Conservation (phyloP, 2,113 vertebrate species). For the Macaca mulatta region DNA sequence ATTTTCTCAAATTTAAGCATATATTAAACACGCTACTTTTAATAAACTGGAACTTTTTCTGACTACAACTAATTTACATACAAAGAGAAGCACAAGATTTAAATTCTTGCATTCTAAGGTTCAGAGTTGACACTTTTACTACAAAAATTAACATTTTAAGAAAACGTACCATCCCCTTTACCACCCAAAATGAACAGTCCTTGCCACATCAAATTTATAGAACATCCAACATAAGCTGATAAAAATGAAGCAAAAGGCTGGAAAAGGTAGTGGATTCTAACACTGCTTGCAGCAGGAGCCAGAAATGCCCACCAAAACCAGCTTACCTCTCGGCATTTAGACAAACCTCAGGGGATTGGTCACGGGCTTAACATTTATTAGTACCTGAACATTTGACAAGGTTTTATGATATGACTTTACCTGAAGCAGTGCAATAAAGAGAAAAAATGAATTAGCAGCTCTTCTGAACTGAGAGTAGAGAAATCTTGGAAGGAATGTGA, state of each 20-base stretch:
- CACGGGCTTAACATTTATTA: background rate
- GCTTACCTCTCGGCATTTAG: background rate
- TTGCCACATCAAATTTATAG: background rate
- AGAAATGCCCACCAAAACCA: background rate
- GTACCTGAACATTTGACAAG: background rate
- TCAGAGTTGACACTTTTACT: background rate
- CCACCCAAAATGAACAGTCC: background rate
- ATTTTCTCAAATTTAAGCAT: no score
- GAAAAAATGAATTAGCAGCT: slow-evolving; percentile 99
- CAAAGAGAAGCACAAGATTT: background rate
- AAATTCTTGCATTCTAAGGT: background rate
- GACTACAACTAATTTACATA: background rate
- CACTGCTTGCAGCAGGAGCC: background rate
- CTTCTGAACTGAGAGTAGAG: slow-evolving; percentile 99
- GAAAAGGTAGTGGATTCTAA: background rate
- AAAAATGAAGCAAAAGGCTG: background rate
- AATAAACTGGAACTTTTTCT: background rate
- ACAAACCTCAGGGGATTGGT: background rate
- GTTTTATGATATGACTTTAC: slow-evolving; percentile 83
- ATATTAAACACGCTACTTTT: background rate
- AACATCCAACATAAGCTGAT: background rate
- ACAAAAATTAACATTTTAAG: background rate
- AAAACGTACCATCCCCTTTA: background rate
- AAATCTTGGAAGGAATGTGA: slow-evolving; percentile 98
- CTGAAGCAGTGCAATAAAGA: slow-evolving; percentile 99